These are phyloP conservation scores for Sebastes hubbsi DNA, from an alignment of 2,797 vertebrate species.

Conservation along the genomic window DNA sequence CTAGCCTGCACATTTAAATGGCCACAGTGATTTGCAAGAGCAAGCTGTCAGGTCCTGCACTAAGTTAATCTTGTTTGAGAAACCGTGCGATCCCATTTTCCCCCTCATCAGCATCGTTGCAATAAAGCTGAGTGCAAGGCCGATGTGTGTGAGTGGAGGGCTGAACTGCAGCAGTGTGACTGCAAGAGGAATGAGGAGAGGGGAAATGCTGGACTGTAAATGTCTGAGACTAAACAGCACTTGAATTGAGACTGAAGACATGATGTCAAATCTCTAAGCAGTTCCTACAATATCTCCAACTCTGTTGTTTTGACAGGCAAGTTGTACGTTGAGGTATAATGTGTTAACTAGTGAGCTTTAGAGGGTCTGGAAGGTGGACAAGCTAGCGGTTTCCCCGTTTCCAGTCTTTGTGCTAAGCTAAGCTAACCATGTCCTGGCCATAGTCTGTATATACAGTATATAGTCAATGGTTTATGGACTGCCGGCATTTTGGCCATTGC, in stretches of 20 bases:
- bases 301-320: background rate
- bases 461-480: too few species aligned
- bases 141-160: background rate
- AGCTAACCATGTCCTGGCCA: background rate
- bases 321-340: background rate
- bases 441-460: too few species aligned
- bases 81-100: constrained; percentile 34
- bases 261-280: background rate
- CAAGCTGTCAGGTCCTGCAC: background rate
- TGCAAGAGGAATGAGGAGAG: background rate
- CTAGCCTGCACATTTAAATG: constrained; percentile 18
- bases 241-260: background rate
- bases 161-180: background rate
- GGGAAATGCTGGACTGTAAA: background rate
- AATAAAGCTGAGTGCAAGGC: constrained; percentile 32
- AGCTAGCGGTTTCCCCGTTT: background rate
- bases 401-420: background rate
- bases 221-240: background rate
- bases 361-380: background rate
- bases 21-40: constrained; percentile 16
- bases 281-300: background rate
- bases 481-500: too few species aligned
- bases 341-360: background rate
- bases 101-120: constrained; percentile 33
- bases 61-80: constrained; percentile 52